A percentile compares a stretch with the other conserved stretches of the same genome.
phyloP scores from a whole-genome alignment of 2,888 invertebrate species.

The Synergus gifuensis region DNA sequence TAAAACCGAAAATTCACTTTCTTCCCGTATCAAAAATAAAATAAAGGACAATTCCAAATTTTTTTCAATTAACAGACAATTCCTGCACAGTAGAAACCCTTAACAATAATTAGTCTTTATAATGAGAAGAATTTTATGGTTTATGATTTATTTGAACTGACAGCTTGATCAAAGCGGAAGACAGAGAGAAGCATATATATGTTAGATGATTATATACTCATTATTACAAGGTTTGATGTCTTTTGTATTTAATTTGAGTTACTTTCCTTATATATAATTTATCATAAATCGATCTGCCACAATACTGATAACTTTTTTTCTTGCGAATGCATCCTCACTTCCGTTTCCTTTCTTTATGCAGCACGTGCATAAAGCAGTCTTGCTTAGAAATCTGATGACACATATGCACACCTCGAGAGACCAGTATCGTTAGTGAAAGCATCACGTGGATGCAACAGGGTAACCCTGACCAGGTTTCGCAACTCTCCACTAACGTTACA shows the following conservation, averaged over 20 bases:
- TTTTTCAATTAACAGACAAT: too few relatives aligned
- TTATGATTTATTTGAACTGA: too few relatives aligned
- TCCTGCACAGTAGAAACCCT: too few relatives aligned
- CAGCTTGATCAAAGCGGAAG: too few relatives aligned
- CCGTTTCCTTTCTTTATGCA: not conserved
- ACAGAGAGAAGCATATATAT: too few relatives aligned
- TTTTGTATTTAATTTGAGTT: not conserved
- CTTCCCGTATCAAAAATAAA: too few relatives aligned
- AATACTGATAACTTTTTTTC: not conserved
- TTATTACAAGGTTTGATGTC: not conserved
- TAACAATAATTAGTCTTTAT: too few relatives aligned
- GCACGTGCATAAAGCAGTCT: not conserved
- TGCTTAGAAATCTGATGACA: not conserved
- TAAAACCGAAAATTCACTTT: too few relatives aligned
- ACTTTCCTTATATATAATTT: not conserved
- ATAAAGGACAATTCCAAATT: too few relatives aligned
- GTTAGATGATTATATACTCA: not conserved
- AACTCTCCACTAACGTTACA: conserved; percentile 53
- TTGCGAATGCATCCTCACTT: not conserved
- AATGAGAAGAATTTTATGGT: too few relatives aligned
- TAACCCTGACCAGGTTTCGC: conserved; percentile 74
- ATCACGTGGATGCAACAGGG: conserved; percentile 67
- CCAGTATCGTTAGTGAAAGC: conserved; percentile 63
- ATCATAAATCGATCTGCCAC: not conserved
- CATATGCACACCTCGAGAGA: conserved; percentile 6